Evolutionary conservation across 1,140 invertebrate genomes (phyloP).

Genomic region (Myzus persicae): DNA sequence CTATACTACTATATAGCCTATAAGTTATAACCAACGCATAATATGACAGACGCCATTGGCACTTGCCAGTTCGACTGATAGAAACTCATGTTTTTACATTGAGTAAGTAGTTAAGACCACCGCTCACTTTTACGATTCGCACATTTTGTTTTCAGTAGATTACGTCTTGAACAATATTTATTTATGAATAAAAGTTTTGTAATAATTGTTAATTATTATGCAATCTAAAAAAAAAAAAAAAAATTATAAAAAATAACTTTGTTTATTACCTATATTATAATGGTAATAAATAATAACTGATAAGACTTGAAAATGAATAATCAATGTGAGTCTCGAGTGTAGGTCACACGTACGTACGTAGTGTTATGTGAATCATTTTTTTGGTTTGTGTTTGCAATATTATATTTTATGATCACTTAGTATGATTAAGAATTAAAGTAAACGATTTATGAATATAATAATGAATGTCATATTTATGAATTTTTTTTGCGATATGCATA

Average conservation of each 20-base stretch:
- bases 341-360: too few species aligned
- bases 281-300: neutral
- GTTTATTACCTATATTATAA: too few species aligned
- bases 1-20: too few species aligned
- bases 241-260: too few species aligned
- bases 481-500: neutral
- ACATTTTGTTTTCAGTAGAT: neutral
- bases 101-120: neutral
- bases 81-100: neutral
- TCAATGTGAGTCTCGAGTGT: neutral
- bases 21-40: too few species aligned
- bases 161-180: too few species aligned
- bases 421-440: neutral
- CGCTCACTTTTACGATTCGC: neutral
- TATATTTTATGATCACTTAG: neutral
- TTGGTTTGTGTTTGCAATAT: too few species aligned
- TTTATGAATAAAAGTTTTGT: neutral
- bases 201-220: neutral
- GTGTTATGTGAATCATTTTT: too few species aligned
- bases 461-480: neutral
- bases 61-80: neutral
- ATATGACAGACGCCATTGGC: too few species aligned
- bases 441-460: neutral
- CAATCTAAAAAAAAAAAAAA: too few species aligned
- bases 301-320: neutral